Evolutionary conservation across 2,797 vertebrate species (phyloP).

Genomic region (Malurus splendens): DNA sequence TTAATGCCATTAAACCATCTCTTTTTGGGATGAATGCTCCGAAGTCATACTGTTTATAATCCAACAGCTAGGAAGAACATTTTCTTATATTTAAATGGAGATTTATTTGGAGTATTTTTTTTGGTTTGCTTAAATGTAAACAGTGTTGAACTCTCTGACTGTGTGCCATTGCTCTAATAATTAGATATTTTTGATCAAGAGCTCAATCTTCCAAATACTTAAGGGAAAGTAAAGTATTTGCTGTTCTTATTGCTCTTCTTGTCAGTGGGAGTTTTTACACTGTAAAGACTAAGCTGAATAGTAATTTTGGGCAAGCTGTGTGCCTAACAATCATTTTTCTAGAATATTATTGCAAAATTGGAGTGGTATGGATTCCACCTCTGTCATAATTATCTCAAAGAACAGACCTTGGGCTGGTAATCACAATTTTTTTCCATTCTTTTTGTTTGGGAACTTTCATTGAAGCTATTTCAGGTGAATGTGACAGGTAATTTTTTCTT

Average conservation of each 20-base stretch:
- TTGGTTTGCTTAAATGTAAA: neutral
- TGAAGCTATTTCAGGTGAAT: neutral
- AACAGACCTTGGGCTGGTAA: neutral
- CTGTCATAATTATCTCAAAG: neutral
- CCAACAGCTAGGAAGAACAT: neutral
- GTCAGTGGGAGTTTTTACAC: neutral
- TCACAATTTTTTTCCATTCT: neutral
- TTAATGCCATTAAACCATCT: constrained; percentile 43
- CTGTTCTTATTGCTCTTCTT: neutral
- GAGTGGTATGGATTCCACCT: neutral
- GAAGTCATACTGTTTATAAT: neutral
- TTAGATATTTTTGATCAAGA: neutral
- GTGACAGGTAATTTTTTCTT: neutral
- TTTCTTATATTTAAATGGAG: constrained; percentile 25
- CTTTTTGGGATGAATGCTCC: constrained; percentile 4
- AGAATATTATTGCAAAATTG: neutral
- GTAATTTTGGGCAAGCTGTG: neutral
- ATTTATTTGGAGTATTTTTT: neutral
- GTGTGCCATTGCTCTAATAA: neutral
- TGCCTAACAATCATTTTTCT: neutral
- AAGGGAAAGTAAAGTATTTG: neutral
- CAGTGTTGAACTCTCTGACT: neutral
- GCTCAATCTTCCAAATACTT: neutral
- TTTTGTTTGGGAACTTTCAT: neutral
- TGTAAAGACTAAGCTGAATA: neutral